Evolutionary conservation across 2,113 vertebrate genomes (phyloP).

Genomic region (Macquaria ambigua): DNA sequence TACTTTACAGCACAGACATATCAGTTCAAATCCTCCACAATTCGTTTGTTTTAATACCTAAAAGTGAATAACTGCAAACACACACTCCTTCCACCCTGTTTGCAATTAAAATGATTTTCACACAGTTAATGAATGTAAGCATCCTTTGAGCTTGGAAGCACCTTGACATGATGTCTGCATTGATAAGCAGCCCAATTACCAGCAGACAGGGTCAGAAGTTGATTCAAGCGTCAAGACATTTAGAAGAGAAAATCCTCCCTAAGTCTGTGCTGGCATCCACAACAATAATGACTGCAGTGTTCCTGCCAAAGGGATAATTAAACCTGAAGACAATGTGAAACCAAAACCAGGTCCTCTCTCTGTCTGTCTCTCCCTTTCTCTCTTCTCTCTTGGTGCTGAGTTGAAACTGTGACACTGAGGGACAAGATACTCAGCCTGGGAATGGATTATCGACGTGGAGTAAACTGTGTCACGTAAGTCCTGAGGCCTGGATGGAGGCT

Average conservation of each 20-base stretch:
- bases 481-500: slow-evolving; percentile 15
- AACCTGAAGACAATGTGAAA: slow-evolving; percentile 34
- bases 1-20: not conserved
- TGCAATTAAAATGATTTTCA: slow-evolving; percentile 17
- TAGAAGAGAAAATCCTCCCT: slow-evolving; percentile 22
- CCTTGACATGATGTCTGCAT: slow-evolving; percentile 33
- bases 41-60: not conserved
- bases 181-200: slow-evolving; percentile 54
- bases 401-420: slow-evolving; percentile 19
- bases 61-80: not conserved
- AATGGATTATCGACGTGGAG: slow-evolving; percentile 26
- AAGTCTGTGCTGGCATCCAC: slow-evolving; percentile 16
- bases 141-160: slow-evolving; percentile 25
- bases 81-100: not conserved
- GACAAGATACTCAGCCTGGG: slow-evolving; percentile 8
- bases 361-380: not conserved
- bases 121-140: slow-evolving; percentile 2
- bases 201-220: slow-evolving; percentile 44
- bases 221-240: slow-evolving; percentile 17
- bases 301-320: slow-evolving; percentile 52
- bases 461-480: not conserved
- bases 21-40: not conserved
- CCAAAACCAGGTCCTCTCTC: not conserved
- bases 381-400: not conserved
- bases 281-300: slow-evolving; percentile 46